phyloP scores from a whole-genome alignment of 2,113 vertebrate species.

The Saccopteryx bilineata region DNA sequence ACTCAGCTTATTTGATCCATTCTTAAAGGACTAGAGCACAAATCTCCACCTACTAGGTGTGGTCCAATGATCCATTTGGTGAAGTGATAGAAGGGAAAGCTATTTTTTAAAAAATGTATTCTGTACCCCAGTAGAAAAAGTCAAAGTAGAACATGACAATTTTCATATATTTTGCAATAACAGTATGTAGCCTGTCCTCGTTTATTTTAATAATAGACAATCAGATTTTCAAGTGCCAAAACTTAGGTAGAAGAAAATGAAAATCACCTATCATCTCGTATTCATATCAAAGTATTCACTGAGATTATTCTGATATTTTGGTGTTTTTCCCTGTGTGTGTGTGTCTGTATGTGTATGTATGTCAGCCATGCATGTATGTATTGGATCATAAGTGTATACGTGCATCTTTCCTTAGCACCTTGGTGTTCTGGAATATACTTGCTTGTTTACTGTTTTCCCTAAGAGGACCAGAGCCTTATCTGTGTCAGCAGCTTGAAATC shows the following conservation, averaged over 20 bases:
- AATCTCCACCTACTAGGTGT: background rate
- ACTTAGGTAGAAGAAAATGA: background rate
- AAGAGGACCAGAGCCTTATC: fast-evolving
- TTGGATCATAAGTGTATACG: background rate
- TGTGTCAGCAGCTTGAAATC: background rate
- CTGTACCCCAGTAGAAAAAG: background rate
- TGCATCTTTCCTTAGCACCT: background rate
- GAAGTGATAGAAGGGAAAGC: background rate
- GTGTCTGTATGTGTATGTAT: background rate
- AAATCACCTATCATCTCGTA: background rate
- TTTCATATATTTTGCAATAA: slow-evolving; percentile 17
- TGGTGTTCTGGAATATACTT: background rate
- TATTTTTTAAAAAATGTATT: background rate
- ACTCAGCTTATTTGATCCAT: background rate
- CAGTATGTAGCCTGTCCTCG: background rate
- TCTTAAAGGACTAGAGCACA: background rate
- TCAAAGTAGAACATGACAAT: background rate
- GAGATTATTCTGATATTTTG: background rate
- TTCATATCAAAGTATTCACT: background rate
- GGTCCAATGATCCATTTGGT: background rate
- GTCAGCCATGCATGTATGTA: background rate
- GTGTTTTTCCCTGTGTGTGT: background rate
- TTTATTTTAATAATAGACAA: background rate
- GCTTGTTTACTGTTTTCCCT: background rate
- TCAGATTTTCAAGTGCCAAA: slow-evolving; percentile 13